Conservation (phyloP, 2,113 vertebrate species). For the Oenanthe oenanthe region DNA sequence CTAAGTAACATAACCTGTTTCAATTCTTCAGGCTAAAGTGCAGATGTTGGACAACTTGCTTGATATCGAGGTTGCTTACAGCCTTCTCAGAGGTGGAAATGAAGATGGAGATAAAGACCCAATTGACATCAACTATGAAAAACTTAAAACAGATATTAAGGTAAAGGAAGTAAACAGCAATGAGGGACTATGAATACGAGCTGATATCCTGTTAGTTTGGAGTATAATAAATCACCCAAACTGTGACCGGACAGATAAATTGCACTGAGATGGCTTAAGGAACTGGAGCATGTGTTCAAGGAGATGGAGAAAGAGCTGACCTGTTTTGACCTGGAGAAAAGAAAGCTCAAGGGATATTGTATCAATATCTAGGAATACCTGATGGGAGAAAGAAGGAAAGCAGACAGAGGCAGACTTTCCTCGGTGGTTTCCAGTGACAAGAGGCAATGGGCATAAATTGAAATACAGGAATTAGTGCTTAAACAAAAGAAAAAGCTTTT, state of each 20-base stretch:
- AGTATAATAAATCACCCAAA: background rate
- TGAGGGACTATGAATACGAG: background rate
- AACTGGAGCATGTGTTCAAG: background rate
- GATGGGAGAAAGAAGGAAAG: background rate
- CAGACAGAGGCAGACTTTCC: background rate
- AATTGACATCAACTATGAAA: constrained; percentile 97
- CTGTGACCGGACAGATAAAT: background rate
- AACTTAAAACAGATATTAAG: constrained; percentile 94
- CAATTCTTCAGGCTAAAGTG: constrained; percentile 86
- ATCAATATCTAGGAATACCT: background rate
- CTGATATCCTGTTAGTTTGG: background rate
- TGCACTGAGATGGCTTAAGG: background rate
- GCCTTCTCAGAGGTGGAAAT: constrained; percentile 90
- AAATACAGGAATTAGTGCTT: background rate
- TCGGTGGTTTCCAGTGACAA: background rate
- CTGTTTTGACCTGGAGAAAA: background rate
- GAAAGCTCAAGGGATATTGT: background rate
- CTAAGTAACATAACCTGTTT: background rate
- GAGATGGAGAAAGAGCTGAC: background rate
- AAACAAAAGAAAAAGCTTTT: background rate
- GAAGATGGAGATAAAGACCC: constrained; percentile 93
- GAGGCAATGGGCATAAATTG: background rate
- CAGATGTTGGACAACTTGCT: constrained; percentile 98
- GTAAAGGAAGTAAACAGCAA: constrained; percentile 65
- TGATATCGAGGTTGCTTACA: constrained; percentile 98